A percentile compares a stretch with the other conserved stretches of the same genome.
Conservation (phyloP, 2,797 vertebrate genomes). For the Okamejei kenojei region DNA sequence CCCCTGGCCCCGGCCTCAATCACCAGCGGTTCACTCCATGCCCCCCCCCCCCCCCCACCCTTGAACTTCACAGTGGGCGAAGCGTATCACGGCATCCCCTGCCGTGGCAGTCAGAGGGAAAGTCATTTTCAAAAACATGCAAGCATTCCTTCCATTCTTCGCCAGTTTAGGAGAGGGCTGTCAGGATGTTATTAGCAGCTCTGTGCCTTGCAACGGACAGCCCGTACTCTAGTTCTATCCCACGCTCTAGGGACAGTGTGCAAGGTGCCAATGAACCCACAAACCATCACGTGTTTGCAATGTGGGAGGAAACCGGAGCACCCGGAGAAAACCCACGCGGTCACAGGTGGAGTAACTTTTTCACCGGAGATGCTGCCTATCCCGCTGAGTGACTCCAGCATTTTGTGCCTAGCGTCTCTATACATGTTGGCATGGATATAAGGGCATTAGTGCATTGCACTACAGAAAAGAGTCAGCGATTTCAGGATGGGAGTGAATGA, state of each 20-base stretch:
- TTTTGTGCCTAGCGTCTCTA: too few species aligned
- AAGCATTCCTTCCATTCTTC: constrained; percentile 15
- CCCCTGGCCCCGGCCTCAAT: background rate
- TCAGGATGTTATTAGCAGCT: background rate
- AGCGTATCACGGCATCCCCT: background rate
- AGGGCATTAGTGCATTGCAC: background rate
- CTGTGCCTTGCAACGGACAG: too few species aligned
- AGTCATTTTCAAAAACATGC: constrained; percentile 5
- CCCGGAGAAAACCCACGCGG: too few species aligned
- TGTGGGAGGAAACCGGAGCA: too few species aligned
- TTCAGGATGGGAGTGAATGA: background rate
- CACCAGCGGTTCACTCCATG: background rate
- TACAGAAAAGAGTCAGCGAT: background rate
- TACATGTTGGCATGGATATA: background rate
- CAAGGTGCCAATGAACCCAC: too few species aligned
- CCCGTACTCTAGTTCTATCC: too few species aligned
- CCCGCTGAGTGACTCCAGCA: too few species aligned
- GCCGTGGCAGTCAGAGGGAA: background rate
- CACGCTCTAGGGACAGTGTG: too few species aligned
- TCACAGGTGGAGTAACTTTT: too few species aligned
- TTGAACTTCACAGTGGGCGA: background rate
- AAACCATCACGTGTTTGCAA: too few species aligned
- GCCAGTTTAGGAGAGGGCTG: background rate
- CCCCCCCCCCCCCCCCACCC: background rate
- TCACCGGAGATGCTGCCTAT: too few species aligned